Conservation (phyloP, 2,113 vertebrate species). For the Silurus meridionalis region DNA sequence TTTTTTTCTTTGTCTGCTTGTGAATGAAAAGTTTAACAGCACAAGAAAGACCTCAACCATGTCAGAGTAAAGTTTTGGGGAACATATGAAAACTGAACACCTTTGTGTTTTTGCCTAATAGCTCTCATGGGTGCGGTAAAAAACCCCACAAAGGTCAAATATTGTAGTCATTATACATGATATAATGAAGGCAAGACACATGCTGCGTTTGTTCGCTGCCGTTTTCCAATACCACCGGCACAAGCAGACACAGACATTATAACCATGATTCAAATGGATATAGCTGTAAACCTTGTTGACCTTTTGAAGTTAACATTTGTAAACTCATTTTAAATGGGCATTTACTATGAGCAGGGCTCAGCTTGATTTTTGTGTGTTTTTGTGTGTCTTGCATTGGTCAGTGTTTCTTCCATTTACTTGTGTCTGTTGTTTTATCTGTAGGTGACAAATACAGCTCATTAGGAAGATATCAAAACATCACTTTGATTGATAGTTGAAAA, state of each 20-base stretch:
- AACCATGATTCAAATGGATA: slow-evolving; percentile 5
- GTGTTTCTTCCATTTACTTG: background rate
- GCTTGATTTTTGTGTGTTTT: slow-evolving; percentile 1
- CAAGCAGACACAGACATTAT: slow-evolving; percentile 9
- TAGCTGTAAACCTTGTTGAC: slow-evolving; percentile 12
- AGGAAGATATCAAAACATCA: slow-evolving; percentile 12
- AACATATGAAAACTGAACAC: background rate
- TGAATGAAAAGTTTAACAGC: background rate
- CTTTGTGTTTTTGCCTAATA: slow-evolving; percentile 1
- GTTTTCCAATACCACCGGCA: slow-evolving; percentile 3
- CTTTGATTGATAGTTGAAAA: slow-evolving; percentile 22
- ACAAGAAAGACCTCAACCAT: background rate
- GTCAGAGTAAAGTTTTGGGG: background rate
- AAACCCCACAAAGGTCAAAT: slow-evolving; percentile 30
- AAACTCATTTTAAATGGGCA: slow-evolving; percentile 14
- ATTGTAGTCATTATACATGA: slow-evolving; percentile 38
- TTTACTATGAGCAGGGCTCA: background rate
- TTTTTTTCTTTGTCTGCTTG: background rate
- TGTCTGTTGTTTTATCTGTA: background rate
- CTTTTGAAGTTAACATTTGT: slow-evolving; percentile 21
- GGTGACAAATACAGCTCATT: slow-evolving; percentile 22
- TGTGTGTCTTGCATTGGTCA: slow-evolving; percentile 17
- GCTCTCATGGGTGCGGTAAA: slow-evolving; percentile 1
- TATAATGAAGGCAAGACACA: slow-evolving; percentile 23
- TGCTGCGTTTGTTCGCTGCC: background rate